Percentiles rank a stretch among this genome's conserved stretches.
Conservation (phyloP, 2,888 invertebrate species). For the Helobdella robusta region DNA sequence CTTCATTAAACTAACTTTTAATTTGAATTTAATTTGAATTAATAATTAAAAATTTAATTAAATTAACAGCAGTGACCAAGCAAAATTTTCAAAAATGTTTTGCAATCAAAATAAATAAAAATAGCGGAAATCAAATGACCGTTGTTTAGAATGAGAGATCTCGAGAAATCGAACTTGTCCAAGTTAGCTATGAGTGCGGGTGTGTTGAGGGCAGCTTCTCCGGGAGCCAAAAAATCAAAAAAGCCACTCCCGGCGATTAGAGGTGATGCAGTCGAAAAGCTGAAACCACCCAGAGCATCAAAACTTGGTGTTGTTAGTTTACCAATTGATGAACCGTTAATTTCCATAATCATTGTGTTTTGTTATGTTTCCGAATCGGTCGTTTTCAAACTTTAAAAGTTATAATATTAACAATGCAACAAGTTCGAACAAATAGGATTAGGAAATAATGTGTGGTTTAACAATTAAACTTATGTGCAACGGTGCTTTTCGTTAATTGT, state of each 20-base stretch:
- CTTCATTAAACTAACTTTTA: no score
- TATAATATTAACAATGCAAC: no score
- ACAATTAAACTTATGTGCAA: no score
- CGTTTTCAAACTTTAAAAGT: no score
- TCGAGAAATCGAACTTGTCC: constrained; percentile 21
- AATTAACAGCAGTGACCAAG: no score
- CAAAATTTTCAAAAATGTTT: no score
- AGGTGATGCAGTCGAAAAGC: constrained; percentile 9
- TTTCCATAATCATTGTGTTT: constrained; percentile 25
- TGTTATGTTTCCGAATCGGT: no score
- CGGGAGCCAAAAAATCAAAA: constrained; percentile 15
- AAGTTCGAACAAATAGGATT: no score
- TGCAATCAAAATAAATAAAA: background rate
- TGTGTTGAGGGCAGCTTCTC: constrained; percentile 20
- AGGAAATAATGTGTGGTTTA: no score
- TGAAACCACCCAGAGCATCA: constrained; percentile 11
- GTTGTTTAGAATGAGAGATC: background rate
- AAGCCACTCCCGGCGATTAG: constrained; percentile 3
- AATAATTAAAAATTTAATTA: no score
- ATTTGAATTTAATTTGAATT: no score
- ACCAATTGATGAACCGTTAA: background rate
- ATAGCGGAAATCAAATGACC: background rate
- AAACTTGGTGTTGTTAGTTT: constrained; percentile 19
- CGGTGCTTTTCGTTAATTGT: no score
- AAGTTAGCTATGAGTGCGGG: constrained; percentile 16